phyloP scores from a whole-genome alignment of 2,888 invertebrate species.

The Falcaria lacertinaria region DNA sequence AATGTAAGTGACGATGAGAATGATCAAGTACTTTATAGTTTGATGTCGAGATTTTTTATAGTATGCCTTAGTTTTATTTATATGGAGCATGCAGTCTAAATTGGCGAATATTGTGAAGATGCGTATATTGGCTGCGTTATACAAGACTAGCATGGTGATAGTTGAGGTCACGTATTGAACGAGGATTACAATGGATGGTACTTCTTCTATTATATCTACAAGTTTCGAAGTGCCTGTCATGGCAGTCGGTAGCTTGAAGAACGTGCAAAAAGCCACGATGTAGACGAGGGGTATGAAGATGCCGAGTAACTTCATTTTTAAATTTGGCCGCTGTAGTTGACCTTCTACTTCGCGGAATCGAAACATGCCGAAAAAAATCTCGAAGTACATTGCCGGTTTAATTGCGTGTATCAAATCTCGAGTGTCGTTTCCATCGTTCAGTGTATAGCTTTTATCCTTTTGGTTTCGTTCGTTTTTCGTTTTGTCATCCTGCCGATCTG shows the following conservation, averaged over 20 bases:
- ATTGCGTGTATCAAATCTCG: constrained; percentile 20
- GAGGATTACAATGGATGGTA: constrained; percentile 31
- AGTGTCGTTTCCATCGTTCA: constrained; percentile 12
- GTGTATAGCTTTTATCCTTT: constrained; percentile 4
- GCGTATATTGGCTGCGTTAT: constrained; percentile 26
- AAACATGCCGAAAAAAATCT: constrained; percentile 41
- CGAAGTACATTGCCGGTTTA: constrained; percentile 29
- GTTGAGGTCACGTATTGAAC: constrained; percentile 32
- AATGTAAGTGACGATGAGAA: constrained; percentile 19
- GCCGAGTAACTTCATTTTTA: constrained; percentile 30
- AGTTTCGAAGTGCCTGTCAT: constrained; percentile 14
- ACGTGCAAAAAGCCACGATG: constrained; percentile 15
- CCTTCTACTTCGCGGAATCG: constrained; percentile 30
- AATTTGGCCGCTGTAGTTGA: constrained; percentile 22
- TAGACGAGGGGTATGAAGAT: constrained; percentile 16
- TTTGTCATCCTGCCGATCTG: constrained; percentile 2
- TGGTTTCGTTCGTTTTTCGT: constrained; percentile 7
- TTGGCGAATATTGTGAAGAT: constrained; percentile 32
- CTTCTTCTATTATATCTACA: constrained; percentile 25
- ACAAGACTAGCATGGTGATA: constrained; percentile 27
- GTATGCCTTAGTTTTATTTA: constrained; percentile 25
- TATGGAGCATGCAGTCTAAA: constrained; percentile 30
- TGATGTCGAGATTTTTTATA: constrained; percentile 26
- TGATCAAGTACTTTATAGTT: constrained; percentile 17
- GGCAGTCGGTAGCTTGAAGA: constrained; percentile 13